Base-by-base conservation (phyloP, 2,888 invertebrate species). In the Tipula confusa region DNA sequence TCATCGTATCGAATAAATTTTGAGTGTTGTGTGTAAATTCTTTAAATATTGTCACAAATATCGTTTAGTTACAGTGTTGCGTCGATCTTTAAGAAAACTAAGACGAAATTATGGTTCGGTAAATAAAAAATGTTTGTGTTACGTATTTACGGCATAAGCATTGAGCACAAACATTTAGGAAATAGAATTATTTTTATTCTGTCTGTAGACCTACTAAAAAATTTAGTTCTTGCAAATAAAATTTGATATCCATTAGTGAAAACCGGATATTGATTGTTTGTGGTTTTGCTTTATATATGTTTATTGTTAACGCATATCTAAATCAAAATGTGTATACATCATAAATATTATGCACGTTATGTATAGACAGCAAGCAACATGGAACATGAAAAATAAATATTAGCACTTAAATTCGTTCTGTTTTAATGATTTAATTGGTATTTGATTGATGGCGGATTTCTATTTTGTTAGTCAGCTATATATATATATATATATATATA, bases 231-330 rank as follows among this genome's bases (percentile, higher is more conserved):
- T 24, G 24, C 24, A 64, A 64, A 64, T 64, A 64, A 64, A 64
- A 64, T 64, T 64, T 64, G 64, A 64, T 64, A 64, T 64, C 64
- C 64, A 64, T 64, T 64, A 64, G 64, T 18, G 9, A 64, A 64
- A 24, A 64, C 24, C 64, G 64, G 64, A 64, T 24, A 64, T 64
- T 64, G 18, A 9, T 24, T 24, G 24, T 64, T 64, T 64, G 64
- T 24, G 64, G 13, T 24, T 33, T 33, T 33, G 7, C 33, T 11
- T 4, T n/a, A 33, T 33, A 9, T 18, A 11, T 24, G 7, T 6
- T 24, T 24, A 64, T 64, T 64, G 24, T 64, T 64, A 9, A 11
- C 18, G 64, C 64, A 11, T 24, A 64, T 64, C 6, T 64, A 64
- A 24, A 24, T 18, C 64, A 64, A 43, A n/a, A 43, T 43, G 15